Conservation (phyloP, 2,113 vertebrate genomes). For the Chitala chitala region DNA sequence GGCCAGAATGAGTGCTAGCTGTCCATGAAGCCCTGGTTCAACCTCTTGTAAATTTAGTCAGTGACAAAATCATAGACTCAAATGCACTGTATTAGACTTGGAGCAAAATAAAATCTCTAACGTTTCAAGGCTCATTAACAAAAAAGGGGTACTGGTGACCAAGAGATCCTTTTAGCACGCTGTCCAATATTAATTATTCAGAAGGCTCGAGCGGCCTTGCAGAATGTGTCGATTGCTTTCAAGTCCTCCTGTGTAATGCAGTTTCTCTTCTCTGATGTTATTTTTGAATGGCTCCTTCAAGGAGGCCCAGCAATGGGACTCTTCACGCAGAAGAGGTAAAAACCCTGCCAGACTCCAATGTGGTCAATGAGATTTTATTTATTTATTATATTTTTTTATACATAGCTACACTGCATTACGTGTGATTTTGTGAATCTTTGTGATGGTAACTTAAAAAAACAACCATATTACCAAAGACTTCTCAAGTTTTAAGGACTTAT, state of each 20-base stretch:
- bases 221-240: constrained; percentile 33
- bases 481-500: too few relatives aligned
- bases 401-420: too few relatives aligned
- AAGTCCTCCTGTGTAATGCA: not conserved
- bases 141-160: not conserved
- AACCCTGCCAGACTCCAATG: not conserved
- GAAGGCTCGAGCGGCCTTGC: constrained; percentile 23
- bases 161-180: constrained; percentile 2
- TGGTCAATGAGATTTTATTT: not conserved
- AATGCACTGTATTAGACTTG: too few relatives aligned
- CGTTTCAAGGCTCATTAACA: not conserved
- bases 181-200: constrained; percentile 43
- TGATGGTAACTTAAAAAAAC: too few relatives aligned
- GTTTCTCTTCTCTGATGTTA: constrained; percentile 21
- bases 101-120: not conserved
- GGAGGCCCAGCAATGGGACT: not conserved
- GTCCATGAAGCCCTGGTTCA: too few relatives aligned
- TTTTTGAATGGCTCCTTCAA: constrained; percentile 18
- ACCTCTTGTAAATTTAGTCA: too few relatives aligned
- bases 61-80: too few relatives aligned
- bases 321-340: not conserved
- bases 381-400: too few relatives aligned
- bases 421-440: too few relatives aligned
- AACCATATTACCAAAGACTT: too few relatives aligned
- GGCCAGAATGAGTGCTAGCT: too few relatives aligned